These are phyloP conservation scores for Salticus scenicus DNA, from an alignment of 2,888 invertebrate genomes.

Conservation along the genomic window DNA sequence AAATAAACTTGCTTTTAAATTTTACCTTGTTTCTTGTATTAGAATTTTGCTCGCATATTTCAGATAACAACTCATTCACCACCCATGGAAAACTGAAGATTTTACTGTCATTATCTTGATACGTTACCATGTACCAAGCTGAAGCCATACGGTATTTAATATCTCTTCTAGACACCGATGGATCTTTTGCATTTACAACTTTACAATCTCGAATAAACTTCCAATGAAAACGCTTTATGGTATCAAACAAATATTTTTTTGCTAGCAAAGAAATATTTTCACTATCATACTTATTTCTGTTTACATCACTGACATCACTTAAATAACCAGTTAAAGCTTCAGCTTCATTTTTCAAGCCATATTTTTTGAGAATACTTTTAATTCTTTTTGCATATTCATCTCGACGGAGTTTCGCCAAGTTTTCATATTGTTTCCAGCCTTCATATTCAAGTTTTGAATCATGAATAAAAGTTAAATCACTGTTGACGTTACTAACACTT, in stretches of 20 bases:
- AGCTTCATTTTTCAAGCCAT: slow-evolving; percentile 62
- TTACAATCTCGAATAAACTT: slow-evolving; percentile 36
- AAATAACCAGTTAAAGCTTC: slow-evolving; percentile 58
- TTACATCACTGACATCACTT: slow-evolving; percentile 37
- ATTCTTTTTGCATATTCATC: slow-evolving; percentile 46
- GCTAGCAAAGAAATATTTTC: slow-evolving; percentile 39
- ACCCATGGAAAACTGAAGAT: slow-evolving; percentile 68
- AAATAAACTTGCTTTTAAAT: slow-evolving; percentile 15
- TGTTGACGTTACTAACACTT: slow-evolving; percentile 48
- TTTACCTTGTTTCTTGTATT: neutral
- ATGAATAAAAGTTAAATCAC: neutral
- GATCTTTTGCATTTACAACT: neutral
- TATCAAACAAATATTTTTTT: slow-evolving; percentile 44
- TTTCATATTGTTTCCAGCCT: slow-evolving; percentile 65
- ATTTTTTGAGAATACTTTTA: slow-evolving; percentile 61
- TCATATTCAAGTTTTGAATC: slow-evolving; percentile 35
- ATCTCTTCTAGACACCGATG: neutral
- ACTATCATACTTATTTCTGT: slow-evolving; percentile 47
- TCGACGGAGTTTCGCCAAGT: slow-evolving; percentile 35
- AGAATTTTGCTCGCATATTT: slow-evolving; percentile 30
- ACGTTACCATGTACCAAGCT: slow-evolving; percentile 67
- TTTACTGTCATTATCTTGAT: neutral
- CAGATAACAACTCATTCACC: slow-evolving; percentile 44
- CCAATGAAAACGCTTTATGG: slow-evolving; percentile 28
- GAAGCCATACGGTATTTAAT: slow-evolving; percentile 36